Evolutionary conservation across 23 tunicate species (phyloP).

Genomic region (Trididemnum miniatum): DNA sequence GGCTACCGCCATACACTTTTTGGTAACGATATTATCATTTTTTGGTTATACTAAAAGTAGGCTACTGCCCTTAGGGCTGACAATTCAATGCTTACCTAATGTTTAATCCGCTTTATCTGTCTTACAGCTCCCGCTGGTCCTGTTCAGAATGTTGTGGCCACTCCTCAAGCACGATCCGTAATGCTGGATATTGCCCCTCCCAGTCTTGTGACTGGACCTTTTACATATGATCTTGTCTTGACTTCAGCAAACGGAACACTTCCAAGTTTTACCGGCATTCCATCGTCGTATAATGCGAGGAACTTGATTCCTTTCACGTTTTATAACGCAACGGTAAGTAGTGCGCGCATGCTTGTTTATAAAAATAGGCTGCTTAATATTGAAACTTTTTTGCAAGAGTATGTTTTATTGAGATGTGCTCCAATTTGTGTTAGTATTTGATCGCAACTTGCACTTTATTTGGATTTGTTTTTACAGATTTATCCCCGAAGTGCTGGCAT

Average conservation of each 20-base stretch:
- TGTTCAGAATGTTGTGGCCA: neutral
- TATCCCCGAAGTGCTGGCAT: constrained; percentile 3
- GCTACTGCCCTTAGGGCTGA: too few species aligned
- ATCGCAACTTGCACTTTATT: neutral
- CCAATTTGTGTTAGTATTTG: too few species aligned
- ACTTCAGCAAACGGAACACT: neutral
- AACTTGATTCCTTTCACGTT: neutral
- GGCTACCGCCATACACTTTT: too few species aligned
- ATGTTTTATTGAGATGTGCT: too few species aligned
- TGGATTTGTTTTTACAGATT: constrained; percentile 1
- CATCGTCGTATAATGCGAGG: neutral
- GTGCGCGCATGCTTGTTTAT: neutral
- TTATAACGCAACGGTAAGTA: neutral
- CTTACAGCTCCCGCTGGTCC: constrained; percentile 5
- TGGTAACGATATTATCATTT: too few species aligned
- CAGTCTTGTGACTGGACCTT: neutral
- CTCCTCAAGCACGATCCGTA: neutral
- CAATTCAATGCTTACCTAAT: too few species aligned
- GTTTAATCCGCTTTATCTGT: neutral
- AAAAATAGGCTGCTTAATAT: too few species aligned
- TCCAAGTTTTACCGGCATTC: neutral
- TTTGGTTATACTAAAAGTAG: too few species aligned
- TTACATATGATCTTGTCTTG: neutral
- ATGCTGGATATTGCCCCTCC: neutral
- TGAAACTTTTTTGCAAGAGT: too few species aligned